Evolutionary conservation across 2,797 vertebrate species (phyloP).

Genomic region (Phrynocephalus forsythii): DNA sequence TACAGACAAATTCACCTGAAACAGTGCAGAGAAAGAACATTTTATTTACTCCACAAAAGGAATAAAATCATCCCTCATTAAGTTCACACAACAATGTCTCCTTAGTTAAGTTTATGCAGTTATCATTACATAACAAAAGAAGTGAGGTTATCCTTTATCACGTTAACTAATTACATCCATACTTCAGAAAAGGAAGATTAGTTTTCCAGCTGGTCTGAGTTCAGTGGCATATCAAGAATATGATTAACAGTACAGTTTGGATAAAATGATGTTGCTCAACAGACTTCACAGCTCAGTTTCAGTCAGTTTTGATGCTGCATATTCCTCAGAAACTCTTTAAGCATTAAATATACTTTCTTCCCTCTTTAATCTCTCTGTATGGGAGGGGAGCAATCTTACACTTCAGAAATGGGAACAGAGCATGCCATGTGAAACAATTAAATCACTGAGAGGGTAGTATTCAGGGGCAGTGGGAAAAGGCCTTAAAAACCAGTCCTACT

Average conservation of each 20-base stretch:
- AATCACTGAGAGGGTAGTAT: no score
- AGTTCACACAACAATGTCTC: no score
- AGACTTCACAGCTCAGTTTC: neutral
- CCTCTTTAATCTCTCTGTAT: no score
- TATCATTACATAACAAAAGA: no score
- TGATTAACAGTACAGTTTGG: neutral
- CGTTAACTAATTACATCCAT: no score
- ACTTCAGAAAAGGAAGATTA: neutral
- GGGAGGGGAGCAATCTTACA: no score
- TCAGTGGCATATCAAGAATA: neutral
- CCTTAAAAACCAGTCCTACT: no score
- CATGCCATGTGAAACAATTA: no score
- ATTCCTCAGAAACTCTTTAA: neutral
- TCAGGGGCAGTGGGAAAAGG: no score
- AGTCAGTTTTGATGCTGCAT: neutral
- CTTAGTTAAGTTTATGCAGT: no score
- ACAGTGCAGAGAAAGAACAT: neutral
- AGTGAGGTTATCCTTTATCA: no score
- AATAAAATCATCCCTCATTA: neutral
- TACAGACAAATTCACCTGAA: neutral
- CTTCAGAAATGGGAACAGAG: no score
- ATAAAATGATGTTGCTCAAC: neutral
- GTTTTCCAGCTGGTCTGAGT: neutral
- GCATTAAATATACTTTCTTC: neutral
- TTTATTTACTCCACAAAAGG: neutral